phyloP scores from a whole-genome alignment of 2,888 invertebrate genomes.

The Eristalis pertinax region DNA sequence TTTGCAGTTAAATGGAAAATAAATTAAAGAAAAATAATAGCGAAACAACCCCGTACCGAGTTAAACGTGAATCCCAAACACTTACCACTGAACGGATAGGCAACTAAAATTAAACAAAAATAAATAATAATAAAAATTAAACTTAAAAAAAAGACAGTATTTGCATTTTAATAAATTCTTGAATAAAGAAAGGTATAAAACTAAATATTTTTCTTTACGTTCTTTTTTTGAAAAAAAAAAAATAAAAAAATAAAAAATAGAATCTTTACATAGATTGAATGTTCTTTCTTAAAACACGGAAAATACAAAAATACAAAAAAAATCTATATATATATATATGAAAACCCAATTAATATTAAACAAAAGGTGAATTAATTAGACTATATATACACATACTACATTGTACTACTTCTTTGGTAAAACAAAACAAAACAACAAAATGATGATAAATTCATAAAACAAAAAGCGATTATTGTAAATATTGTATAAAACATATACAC shows the following conservation, averaged over 20 bases:
- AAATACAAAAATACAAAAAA: slow-evolving; percentile 47
- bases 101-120: slow-evolving; percentile 69
- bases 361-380: slow-evolving; percentile 56
- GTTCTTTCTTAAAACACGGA: slow-evolving; percentile 64
- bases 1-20: slow-evolving; percentile 18
- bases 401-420: slow-evolving; percentile 70
- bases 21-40: slow-evolving; percentile 54
- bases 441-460: slow-evolving; percentile 30
- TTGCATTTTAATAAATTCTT: slow-evolving; percentile 61
- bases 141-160: slow-evolving; percentile 68
- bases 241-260: slow-evolving; percentile 34
- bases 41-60: slow-evolving; percentile 60
- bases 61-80: slow-evolving; percentile 48
- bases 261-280: slow-evolving; percentile 69
- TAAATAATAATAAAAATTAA: slow-evolving; percentile 74
- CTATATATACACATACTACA: slow-evolving; percentile 69
- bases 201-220: slow-evolving; percentile 57
- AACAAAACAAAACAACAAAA: slow-evolving; percentile 47
- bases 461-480: slow-evolving; percentile 72
- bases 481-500: slow-evolving; percentile 73
- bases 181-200: slow-evolving; percentile 41
- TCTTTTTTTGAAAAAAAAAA: slow-evolving; percentile 12
- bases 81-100: slow-evolving; percentile 54
- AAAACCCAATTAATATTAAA: slow-evolving; percentile 54
- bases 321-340: slow-evolving; percentile 47